These are phyloP conservation scores for Mustela lutreola DNA, from an alignment of 2,113 vertebrate genomes.

Conservation along the genomic window DNA sequence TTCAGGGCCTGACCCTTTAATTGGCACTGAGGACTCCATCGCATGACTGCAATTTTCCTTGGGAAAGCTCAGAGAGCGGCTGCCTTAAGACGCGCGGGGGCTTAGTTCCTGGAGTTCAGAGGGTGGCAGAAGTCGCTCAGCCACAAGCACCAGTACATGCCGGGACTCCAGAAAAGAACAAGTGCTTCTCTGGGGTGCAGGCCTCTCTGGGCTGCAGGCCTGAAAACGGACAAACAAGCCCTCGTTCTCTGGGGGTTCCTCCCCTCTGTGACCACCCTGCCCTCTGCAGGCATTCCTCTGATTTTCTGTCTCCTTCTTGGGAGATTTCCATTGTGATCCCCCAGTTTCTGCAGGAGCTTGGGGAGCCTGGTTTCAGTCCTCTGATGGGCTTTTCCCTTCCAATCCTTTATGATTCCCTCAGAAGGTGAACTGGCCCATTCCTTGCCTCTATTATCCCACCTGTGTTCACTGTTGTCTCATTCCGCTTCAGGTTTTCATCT, in stretches of 20 bases:
- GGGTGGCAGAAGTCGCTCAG: not conserved
- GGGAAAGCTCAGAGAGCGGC: constrained; percentile 19
- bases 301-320: constrained; percentile 47
- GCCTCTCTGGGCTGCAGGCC: not conserved
- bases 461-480: constrained; percentile 23
- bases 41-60: constrained; percentile 66
- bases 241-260: not conserved
- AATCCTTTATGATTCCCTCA: constrained; percentile 46
- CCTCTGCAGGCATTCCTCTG: not conserved
- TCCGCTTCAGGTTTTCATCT: not conserved
- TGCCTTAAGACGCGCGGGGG: rapidly evolving
- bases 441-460: not conserved
- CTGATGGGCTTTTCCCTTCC: constrained; percentile 73
- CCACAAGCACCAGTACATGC: constrained; percentile 2
- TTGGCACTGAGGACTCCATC: constrained; percentile 11
- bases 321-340: not conserved
- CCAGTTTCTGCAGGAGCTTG: not conserved
- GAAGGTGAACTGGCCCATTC: constrained; percentile 41
- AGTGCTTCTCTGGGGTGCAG: not conserved
- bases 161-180: not conserved
- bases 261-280: not conserved
- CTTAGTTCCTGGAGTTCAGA: constrained; percentile 5
- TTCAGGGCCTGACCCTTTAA: constrained; percentile 71
- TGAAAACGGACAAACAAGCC: not conserved
- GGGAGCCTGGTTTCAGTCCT: constrained; percentile 25